Base-by-base conservation (phyloP, 92 coral and sea anemone genomes). In the Diadumene lineata region DNA sequence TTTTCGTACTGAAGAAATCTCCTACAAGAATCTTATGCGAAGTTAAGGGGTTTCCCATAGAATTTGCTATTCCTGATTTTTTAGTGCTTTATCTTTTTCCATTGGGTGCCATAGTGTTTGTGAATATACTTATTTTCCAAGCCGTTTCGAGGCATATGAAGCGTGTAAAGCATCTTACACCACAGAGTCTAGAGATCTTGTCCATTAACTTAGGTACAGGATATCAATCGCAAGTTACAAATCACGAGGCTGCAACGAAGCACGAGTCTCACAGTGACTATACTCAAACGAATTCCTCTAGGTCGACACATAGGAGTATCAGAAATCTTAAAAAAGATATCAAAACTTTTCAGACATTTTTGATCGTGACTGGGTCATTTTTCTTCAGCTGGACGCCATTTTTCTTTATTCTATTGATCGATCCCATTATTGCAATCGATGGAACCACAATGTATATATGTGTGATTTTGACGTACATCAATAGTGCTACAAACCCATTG, bases 401-500 rank as follows among this genome's bases (percentile, higher is more conserved):
- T 38, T 68, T 81, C n/a, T 71, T 81, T 10, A 69, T 76, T 56
- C 63, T 87, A 7, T 11, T 81, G 34, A 30, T 81, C 3, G 89
- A 90, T 63, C 81, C 84, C 30, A 56, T 82, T 0, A 32, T 68
- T 0, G 53, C 44, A 18, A 74, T 90, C 9, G 60, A 83, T 1
- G 79, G 56, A 1, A 44, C 73, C 34, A 21, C 50, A 56, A 60
- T 82, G 11, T 76, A 90, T 56, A 56, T 85, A 0, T 60, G 89
- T 18, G 85, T 87, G 10, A 67, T 78, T 10, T 66, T 90, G 43
- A 79, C 86, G 0, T 90, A 90, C 72, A 70, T 82, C n/a, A 90
- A 90, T 76, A 90, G 96, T 27, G 87, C 92, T 0, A 72, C 87
- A 23, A 90, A 90, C 73, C 89, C 89, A 4, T 77, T 90, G 25